Conservation (phyloP, 1,140 invertebrate genomes). For the Drosophila rhopaloa region DNA sequence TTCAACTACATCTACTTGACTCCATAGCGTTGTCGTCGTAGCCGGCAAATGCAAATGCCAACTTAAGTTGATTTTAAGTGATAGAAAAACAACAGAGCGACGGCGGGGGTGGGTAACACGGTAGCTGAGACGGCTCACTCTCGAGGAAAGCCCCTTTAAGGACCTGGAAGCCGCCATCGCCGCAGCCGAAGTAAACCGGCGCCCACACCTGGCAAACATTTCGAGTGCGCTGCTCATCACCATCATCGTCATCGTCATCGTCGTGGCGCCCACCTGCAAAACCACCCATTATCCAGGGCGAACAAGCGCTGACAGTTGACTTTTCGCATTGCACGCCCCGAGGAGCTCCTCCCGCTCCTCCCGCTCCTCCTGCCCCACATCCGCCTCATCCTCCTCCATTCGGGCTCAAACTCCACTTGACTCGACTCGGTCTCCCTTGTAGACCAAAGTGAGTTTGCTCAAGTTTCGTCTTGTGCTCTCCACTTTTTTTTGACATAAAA, state of each 20-base stretch:
- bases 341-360: slow-evolving; percentile 14
- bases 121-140: slow-evolving; percentile 33
- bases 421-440: slow-evolving; percentile 49
- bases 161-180: slow-evolving; percentile 21
- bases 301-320: slow-evolving; percentile 73
- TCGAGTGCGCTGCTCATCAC: slow-evolving; percentile 69
- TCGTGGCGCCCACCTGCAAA: slow-evolving; percentile 12
- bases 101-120: not conserved
- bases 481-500: slow-evolving; percentile 64
- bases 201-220: slow-evolving; percentile 54
- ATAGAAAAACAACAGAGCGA: slow-evolving; percentile 67
- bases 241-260: slow-evolving; percentile 47
- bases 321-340: slow-evolving; percentile 46
- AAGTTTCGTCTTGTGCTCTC: slow-evolving; percentile 59
- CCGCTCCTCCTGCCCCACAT: slow-evolving; percentile 8
- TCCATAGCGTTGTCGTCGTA: slow-evolving; percentile 26
- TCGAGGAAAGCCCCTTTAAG: slow-evolving; percentile 50
- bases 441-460: slow-evolving; percentile 74
- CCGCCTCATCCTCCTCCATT: slow-evolving; percentile 21
- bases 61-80: slow-evolving; percentile 82
- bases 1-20: slow-evolving; percentile 80
- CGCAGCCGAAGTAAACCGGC: slow-evolving; percentile 23
- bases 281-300: slow-evolving; percentile 14
- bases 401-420: slow-evolving; percentile 68
- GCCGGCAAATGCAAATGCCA: slow-evolving; percentile 74